phyloP scores from a whole-genome alignment of 2,113 vertebrate genomes.

The Cyrtonyx montezumae region DNA sequence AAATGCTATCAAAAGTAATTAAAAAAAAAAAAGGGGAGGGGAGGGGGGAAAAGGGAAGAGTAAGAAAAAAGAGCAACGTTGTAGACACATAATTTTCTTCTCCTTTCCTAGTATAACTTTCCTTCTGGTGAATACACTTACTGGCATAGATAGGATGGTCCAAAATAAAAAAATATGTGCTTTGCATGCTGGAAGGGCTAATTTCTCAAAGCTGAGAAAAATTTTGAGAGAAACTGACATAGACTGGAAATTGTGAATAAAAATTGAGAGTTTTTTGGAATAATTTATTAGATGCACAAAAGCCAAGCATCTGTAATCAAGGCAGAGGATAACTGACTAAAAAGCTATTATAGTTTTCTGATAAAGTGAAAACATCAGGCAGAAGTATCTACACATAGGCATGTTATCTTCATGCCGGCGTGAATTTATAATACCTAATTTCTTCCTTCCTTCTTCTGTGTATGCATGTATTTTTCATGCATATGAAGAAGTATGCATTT shows the following conservation, averaged over 20 bases:
- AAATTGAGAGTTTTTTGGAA: conserved; percentile 40
- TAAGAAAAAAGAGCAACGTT: background rate
- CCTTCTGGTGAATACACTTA: background rate
- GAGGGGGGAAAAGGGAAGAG: no score
- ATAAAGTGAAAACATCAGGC: background rate
- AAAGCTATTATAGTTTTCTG: background rate
- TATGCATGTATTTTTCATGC: background rate
- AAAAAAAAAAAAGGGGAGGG: background rate
- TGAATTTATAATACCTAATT: background rate
- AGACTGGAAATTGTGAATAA: conserved; percentile 52
- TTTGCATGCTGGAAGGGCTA: conserved; percentile 3
- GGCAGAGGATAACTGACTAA: conserved; percentile 4
- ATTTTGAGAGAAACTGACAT: conserved; percentile 31
- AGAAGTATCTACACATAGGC: background rate
- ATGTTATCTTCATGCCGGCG: background rate
- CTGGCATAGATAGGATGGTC: conserved; percentile 29
- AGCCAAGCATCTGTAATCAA: background rate
- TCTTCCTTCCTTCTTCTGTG: background rate
- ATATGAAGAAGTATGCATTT: background rate
- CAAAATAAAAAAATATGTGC: conserved; percentile 18
- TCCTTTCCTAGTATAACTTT: background rate
- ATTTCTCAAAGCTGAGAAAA: conserved; percentile 52
- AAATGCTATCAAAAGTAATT: background rate
- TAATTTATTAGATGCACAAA: conserved; percentile 53
- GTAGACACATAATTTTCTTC: background rate